These are phyloP conservation scores for Sebastes ruberrimus DNA, from an alignment of 2,797 vertebrate species.

Conservation along the genomic window DNA sequence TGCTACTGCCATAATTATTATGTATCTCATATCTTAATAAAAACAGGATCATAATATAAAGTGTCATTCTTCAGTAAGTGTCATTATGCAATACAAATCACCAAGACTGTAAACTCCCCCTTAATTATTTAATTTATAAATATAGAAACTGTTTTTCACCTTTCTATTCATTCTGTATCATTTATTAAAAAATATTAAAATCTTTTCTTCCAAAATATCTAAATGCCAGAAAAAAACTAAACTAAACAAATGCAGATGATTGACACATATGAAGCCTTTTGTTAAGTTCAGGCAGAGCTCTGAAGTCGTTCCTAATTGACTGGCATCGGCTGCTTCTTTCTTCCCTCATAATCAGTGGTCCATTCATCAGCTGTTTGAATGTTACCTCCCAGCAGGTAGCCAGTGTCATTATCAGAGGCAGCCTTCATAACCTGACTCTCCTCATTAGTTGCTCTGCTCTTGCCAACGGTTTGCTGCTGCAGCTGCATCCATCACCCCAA, in stretches of 20 bases:
- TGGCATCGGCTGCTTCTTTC: not conserved
- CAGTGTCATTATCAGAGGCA: slow-evolving; percentile 1
- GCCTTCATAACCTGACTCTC: not conserved
- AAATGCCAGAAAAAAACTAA: not conserved
- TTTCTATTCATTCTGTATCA: not conserved
- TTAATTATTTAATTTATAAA: not conserved
- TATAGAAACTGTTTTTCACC: not conserved
- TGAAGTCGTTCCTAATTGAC: not conserved
- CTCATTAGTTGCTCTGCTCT: not conserved
- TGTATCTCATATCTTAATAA: not conserved
- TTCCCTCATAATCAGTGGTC: not conserved
- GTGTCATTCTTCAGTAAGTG: not conserved
- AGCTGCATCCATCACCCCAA: not conserved
- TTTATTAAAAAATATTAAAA: not conserved
- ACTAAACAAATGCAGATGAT: not conserved
- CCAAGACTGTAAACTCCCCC: not conserved
- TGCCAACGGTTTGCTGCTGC: not conserved
- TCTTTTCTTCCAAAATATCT: not conserved
- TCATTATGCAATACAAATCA: not conserved
- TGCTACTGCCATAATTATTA: not conserved
- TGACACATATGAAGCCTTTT: not conserved
- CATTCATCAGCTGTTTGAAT: not conserved
- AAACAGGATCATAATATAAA: not conserved
- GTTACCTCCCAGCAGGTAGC: not conserved
- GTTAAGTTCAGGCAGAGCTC: not conserved